phyloP scores from a whole-genome alignment of 2,888 invertebrate genomes.

The Epinotia bilunana region DNA sequence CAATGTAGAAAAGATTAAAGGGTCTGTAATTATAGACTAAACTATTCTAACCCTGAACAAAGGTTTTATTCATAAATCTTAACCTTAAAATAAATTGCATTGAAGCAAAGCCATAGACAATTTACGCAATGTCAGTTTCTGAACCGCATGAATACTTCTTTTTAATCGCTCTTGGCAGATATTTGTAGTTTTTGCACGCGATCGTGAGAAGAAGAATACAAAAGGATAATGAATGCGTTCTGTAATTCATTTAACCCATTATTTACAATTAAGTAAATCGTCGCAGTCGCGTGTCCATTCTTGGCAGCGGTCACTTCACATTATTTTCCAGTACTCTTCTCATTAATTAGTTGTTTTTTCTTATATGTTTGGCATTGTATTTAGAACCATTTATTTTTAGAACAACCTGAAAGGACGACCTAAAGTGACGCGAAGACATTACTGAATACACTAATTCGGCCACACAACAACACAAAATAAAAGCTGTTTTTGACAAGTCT shows the following conservation, averaged over 20 bases:
- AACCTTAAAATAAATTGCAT: slow-evolving; percentile 43
- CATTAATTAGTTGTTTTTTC: slow-evolving; percentile 1
- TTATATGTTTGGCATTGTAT: not conserved
- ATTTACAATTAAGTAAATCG: slow-evolving; percentile 23
- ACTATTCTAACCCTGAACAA: slow-evolving; percentile 43
- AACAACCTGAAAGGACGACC: not conserved
- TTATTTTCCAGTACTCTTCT: slow-evolving; percentile 1
- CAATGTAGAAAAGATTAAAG: slow-evolving; percentile 45
- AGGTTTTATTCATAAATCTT: slow-evolving; percentile 43
- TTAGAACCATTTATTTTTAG: not conserved
- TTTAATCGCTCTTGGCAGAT: not conserved
- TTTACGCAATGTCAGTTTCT: slow-evolving; percentile 13
- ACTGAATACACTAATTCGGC: not conserved
- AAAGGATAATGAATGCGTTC: slow-evolving; percentile 18
- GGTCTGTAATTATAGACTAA: slow-evolving; percentile 39
- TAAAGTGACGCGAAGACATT: not conserved
- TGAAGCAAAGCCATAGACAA: slow-evolving; percentile 22
- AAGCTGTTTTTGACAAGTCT: not conserved
- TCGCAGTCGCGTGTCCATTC: slow-evolving; percentile 13
- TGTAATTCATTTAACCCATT: slow-evolving; percentile 26
- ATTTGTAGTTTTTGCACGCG: slow-evolving; percentile 24
- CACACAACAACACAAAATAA: not conserved
- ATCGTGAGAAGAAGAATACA: slow-evolving; percentile 39
- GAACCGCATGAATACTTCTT: not conserved
- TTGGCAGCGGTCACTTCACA: slow-evolving; percentile 17